Evolutionary conservation across 1,140 invertebrate species (phyloP), one percentile per base, ranked within the genome.

Genomic region (Aphelenchoides fujianensis): DNA sequence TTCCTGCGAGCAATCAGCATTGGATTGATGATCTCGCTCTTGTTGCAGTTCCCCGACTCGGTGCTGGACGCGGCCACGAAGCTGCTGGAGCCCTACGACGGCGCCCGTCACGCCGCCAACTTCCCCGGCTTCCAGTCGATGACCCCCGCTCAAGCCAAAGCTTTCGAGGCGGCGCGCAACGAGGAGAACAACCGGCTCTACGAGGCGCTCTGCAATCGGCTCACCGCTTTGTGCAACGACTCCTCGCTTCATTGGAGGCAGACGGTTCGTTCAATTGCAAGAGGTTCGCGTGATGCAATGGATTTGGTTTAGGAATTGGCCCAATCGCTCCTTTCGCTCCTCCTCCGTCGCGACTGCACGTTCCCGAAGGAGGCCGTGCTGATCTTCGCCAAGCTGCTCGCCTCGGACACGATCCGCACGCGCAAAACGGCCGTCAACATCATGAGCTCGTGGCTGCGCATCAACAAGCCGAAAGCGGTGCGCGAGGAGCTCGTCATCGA

Each of bases 321-420:
- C 27, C 88, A 92, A 78, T 88, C 88, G 53, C 89, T 94, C 80
- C 86, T 95, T 3, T 87, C 87, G 7, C 85, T 89, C 48, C 86
- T 93, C 32, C 87, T 91, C 1, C 89, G 92, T 74, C 86, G 89
- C 3, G 90, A 93, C 82, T 87, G 90, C 3, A 84, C 85, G 2
- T 89, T 90, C 79, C 88, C 90, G 0, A 73, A 88, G 0, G 81
- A 86, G 28, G 88, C 90, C 0, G 89, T 93, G 2, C 85, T 87
- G n/a, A 88, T 90, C 36, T 90, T 91, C 74, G 85, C 90, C 0
- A 85, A 88, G 28, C 87, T 89, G 30, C 85, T 93, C 0, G 86
- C 92, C 7, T 89, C 92, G 83, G 92, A 93, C 73, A 90, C 90
- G 1, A 86, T 94, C 34, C 91, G 91, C 81, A 88, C 89, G 73